Evolutionary conservation across 1,140 invertebrate species (phyloP), one percentile per base, ranked within the genome.

Genomic region (Latrodectus geometricus): DNA sequence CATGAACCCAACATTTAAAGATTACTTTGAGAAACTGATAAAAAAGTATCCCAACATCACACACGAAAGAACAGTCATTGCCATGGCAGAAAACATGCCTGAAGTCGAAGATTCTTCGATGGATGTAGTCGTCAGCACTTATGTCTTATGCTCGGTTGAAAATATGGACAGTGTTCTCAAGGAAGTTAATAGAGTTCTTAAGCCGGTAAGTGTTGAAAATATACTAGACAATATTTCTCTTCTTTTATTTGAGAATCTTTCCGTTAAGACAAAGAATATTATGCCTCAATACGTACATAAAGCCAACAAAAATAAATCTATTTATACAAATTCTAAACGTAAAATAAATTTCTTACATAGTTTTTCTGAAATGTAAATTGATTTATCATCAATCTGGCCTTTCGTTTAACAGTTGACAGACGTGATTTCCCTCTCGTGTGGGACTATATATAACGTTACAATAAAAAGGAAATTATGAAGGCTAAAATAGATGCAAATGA

Each of bases 161-260:
- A 88, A 90, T 84, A 35, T 89, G 0, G 73, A 89, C 21, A 74
- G 89, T 65, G 82, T 86, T 14, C 66, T 91, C 11, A 79, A 88
- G 21, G 91, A 91, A 89, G 85, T 91, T 7, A 88, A 88, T 56
- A 89, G 91, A 48, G 89, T 91, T 20, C 69, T 91, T n/a, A 90
- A 89, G 76, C 89, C 89, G 15, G 90, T 86, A 61, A 86, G 83
- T 86, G 35, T 70, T 23, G 9, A 0, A n/a, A 4, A 52, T 52
- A 8, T 8, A 14, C 3, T 9, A 2, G 8, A 49, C 49, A 48
- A 49, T 73, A 49, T 14, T 49, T 49, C 17, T 15, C 35, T 48
- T 8, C 72, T 49, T 21, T 15, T 11, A n/a, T n/a, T 48, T 4
- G 14, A 9, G 35, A 17, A 17, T 35, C n/a, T 15, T 17, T 12